A percentile compares a stretch with the other conserved stretches of the same genome.
These are phyloP conservation scores for Falco peregrinus DNA, from an alignment of 2,797 vertebrate species.

Conservation along the genomic window DNA sequence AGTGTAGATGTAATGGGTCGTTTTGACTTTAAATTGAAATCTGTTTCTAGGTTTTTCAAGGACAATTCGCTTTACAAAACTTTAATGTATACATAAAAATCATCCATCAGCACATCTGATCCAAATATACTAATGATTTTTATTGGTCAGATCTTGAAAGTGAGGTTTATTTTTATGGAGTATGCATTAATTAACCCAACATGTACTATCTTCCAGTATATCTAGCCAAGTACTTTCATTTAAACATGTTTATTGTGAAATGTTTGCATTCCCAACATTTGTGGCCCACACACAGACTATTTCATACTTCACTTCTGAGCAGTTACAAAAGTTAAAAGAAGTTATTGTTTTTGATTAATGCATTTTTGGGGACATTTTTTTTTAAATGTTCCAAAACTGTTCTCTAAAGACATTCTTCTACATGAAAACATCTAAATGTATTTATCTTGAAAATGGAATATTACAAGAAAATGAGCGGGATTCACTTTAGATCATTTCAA, in stretches of 20 bases:
- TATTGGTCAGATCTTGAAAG: conserved; percentile 93
- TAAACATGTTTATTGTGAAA: conserved; percentile 99
- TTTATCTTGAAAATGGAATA: conserved; percentile 33
- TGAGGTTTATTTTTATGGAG: conserved; percentile 96
- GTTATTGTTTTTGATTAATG: conserved; percentile 99
- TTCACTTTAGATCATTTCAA: neutral
- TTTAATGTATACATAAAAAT: conserved; percentile 73
- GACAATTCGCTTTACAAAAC: conserved; percentile 60
- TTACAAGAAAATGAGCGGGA: neutral
- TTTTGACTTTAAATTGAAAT: conserved; percentile 65
- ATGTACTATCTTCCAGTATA: conserved; percentile 94
- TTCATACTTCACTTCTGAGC: conserved; percentile 90
- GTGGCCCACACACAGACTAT: conserved; percentile 98
- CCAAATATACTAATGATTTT: conserved; percentile 91
- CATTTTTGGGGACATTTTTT: conserved; percentile 77
- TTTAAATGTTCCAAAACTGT: conserved; percentile 60
- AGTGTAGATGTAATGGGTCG: conserved; percentile 36
- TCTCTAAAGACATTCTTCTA: conserved; percentile 67
- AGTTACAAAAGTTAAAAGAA: conserved; percentile 90
- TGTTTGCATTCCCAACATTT: conserved; percentile 98
- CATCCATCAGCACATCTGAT: conserved; percentile 87
- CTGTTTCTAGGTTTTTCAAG: conserved; percentile 68
- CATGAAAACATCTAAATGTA: conserved; percentile 41
- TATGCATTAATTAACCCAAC: conserved; percentile 96
- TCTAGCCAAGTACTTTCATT: conserved; percentile 96